phyloP scores from a whole-genome alignment of 2,797 vertebrate genomes.

The Melanotaenia boesemani region DNA sequence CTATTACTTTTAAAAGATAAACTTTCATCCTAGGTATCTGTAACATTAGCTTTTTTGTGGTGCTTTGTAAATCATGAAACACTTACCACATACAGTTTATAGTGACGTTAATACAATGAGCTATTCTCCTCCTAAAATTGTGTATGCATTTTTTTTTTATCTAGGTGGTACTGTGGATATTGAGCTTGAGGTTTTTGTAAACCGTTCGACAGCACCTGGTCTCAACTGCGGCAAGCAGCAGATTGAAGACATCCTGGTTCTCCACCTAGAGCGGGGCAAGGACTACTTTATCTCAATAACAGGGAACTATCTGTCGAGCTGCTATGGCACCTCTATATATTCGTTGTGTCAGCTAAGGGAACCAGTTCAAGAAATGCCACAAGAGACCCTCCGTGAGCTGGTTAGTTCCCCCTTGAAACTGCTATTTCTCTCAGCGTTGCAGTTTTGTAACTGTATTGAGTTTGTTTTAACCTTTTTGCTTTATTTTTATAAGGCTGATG shows the following conservation, averaged over 20 bases:
- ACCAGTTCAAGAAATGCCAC: conserved; percentile 91
- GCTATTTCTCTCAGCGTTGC: conserved; percentile 1
- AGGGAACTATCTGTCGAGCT: conserved; percentile 95
- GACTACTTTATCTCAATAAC: conserved; percentile 96
- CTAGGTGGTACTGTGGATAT: conserved; percentile 88
- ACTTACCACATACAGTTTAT: background rate
- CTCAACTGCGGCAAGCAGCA: conserved; percentile 91
- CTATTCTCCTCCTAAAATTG: background rate
- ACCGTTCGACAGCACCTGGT: conserved; percentile 89
- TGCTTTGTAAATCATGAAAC: conserved; percentile 18
- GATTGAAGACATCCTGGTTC: conserved; percentile 96
- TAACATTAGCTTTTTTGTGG: background rate
- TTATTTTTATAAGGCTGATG: conserved; percentile 76
- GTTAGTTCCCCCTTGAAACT: conserved; percentile 78
- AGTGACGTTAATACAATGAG: background rate
- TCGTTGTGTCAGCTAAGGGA: conserved; percentile 90
- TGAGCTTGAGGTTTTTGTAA: conserved; percentile 95
- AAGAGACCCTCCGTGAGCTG: conserved; percentile 82
- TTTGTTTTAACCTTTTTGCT: conserved; percentile 19
- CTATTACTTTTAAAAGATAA: background rate
- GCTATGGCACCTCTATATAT: conserved; percentile 91
- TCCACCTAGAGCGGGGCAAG: conserved; percentile 93
- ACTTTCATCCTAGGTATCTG: background rate
- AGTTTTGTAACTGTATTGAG: background rate
- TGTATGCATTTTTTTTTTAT: conserved; percentile 20